A percentile compares a stretch with the other conserved stretches of the same genome.
phyloP scores from a whole-genome alignment of 92 coral and sea anemone genomes.

The Zoanthus sansibaricus region DNA sequence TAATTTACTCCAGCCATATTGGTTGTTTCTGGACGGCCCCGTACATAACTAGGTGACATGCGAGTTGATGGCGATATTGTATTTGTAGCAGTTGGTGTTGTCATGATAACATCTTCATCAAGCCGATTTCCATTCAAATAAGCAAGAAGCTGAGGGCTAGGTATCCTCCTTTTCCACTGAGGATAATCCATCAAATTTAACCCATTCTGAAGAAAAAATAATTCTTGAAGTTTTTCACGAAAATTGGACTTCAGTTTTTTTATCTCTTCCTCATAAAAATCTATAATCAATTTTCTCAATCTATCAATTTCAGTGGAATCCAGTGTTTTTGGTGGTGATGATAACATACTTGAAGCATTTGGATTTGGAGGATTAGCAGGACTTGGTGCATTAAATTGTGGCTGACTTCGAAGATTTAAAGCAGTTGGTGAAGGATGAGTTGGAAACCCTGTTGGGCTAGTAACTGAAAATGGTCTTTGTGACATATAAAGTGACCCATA shows the following conservation, averaged over 20 bases:
- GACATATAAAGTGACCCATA: slow-evolving; percentile 72
- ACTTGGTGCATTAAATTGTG: slow-evolving; percentile 65
- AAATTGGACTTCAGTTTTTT: slow-evolving; percentile 82
- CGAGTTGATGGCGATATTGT: slow-evolving; percentile 65
- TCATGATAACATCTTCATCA: slow-evolving; percentile 79
- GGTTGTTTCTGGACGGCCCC: slow-evolving; percentile 64
- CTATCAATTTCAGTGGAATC: slow-evolving; percentile 85
- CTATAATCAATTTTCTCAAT: slow-evolving; percentile 85
- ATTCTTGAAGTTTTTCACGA: slow-evolving; percentile 91
- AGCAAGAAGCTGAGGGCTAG: slow-evolving; percentile 73
- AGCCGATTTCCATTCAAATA: slow-evolving; percentile 83
- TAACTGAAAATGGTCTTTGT: slow-evolving; percentile 68
- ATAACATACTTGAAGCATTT: slow-evolving; percentile 49
- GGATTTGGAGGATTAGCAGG: slow-evolving; percentile 73
- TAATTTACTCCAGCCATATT: slow-evolving; percentile 61
- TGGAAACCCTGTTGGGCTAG: slow-evolving; percentile 81
- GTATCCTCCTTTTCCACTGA: slow-evolving; percentile 77
- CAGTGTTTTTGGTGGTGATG: slow-evolving; percentile 64
- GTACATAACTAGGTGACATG: slow-evolving; percentile 54
- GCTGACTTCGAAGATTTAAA: slow-evolving; percentile 72
- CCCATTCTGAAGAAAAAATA: slow-evolving; percentile 94
- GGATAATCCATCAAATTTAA: slow-evolving; percentile 90
- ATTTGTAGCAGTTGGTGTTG: slow-evolving; percentile 67
- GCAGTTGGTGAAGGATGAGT: slow-evolving; percentile 76
- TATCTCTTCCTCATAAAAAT: slow-evolving; percentile 82